Percentiles rank a stretch among this genome's conserved stretches.
phyloP scores from a whole-genome alignment of 2,888 invertebrate species.

The Mythimna vitellina region DNA sequence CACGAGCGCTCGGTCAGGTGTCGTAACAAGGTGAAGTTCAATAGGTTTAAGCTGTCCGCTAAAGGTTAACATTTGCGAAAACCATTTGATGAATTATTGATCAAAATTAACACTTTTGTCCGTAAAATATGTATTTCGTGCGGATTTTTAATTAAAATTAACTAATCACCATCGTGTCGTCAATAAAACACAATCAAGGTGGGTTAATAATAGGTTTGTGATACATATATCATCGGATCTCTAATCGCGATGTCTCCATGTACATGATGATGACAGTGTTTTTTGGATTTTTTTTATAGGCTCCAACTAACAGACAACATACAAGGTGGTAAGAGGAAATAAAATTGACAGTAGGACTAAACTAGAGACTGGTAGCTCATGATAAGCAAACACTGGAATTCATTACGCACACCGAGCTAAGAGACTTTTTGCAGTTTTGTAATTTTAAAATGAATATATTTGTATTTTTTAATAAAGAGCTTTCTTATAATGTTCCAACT shows the following conservation, averaged over 20 bases:
- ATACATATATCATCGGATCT: slow-evolving; percentile 14
- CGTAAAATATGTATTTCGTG: slow-evolving; percentile 37
- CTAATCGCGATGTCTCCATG: background rate
- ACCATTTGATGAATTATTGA: slow-evolving; percentile 62
- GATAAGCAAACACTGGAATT: too few species aligned
- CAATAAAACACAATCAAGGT: slow-evolving; percentile 30
- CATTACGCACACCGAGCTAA: too few species aligned
- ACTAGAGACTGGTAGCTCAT: too few species aligned
- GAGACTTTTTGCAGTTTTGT: too few species aligned
- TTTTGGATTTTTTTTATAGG: background rate
- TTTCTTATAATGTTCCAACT: too few species aligned
- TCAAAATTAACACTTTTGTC: slow-evolving; percentile 53
- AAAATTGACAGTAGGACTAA: too few species aligned
- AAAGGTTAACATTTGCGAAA: slow-evolving; percentile 74
- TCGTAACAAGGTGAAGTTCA: slow-evolving; percentile 83
- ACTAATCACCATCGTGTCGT: slow-evolving; percentile 12
- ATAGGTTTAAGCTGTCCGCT: slow-evolving; percentile 60
- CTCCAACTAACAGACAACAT: background rate
- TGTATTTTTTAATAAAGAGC: too few species aligned
- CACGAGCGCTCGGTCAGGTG: slow-evolving; percentile 38
- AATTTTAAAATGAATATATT: too few species aligned
- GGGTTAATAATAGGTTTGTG: slow-evolving; percentile 25
- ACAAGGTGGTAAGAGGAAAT: too few species aligned
- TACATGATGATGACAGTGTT: background rate
- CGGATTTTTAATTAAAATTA: slow-evolving; percentile 8